These are phyloP conservation scores for Leontocebus nigricollis DNA, from an alignment of 2,797 vertebrate genomes.

Conservation along the genomic window DNA sequence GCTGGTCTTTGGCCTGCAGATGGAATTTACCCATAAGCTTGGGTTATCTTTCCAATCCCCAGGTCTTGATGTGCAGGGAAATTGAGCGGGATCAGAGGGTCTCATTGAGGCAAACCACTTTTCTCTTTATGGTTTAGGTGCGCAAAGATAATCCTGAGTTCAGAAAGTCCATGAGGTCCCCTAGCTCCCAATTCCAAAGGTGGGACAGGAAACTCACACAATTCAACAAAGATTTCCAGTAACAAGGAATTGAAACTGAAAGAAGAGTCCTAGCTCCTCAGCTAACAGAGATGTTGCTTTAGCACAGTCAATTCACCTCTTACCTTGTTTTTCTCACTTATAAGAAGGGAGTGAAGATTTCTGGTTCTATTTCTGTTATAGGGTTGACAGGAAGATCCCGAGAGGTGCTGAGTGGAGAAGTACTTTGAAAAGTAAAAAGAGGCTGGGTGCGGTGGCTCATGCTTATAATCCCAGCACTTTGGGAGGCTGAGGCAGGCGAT, in stretches of 20 bases:
- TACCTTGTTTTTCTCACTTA: neutral
- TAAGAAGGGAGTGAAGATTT: neutral
- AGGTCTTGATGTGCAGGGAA: neutral
- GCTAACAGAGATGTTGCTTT: neutral
- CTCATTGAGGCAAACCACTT: neutral
- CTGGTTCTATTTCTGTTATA: neutral
- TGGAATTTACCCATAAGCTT: neutral
- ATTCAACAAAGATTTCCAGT: neutral
- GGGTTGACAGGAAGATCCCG: neutral
- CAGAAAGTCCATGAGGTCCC: neutral
- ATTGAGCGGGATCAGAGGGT: neutral
- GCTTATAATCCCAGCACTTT: neutral
- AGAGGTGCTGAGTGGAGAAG: neutral
- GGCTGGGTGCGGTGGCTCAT: fast-evolving
- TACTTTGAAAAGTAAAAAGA: neutral
- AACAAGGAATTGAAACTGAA: neutral
- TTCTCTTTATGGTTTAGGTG: neutral
- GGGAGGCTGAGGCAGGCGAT: neutral
- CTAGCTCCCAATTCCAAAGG: neutral
- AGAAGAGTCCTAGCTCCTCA: neutral
- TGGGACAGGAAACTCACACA: neutral
- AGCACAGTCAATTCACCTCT: neutral
- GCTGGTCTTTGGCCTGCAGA: neutral
- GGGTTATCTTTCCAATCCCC: neutral
- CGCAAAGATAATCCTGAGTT: neutral